Evolutionary conservation across 2,888 invertebrate genomes (phyloP), one percentile per base, ranked within the genome.

Genomic region (Drosophila antonietae): DNA sequence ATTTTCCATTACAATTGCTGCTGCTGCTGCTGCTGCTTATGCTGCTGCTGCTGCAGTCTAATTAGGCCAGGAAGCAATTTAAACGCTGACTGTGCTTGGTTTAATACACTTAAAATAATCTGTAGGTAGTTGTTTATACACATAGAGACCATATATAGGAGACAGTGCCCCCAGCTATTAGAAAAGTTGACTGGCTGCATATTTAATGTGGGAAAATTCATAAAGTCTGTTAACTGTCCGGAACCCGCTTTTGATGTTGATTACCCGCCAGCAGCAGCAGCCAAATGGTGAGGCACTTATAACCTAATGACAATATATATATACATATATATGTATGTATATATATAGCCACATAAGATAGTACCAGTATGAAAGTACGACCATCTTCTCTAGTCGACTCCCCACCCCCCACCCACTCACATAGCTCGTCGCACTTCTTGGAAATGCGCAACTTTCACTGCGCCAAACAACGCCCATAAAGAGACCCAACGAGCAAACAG

Each of bases 21-120:
- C 28, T 43, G 49, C 10, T 53, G 55, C 28, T n/a, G 31, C 20
- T 53, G 55, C 20, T 39, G 51, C n/a, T n/a, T n/a, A n/a, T n/a
- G n/a, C n/a, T n/a, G n/a, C 14, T 49, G 56, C 18, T 44, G 52
- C 14, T 62, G 69, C 55, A 53, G 41, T 70, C 68, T 80, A 86
- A 86, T 84, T 86, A 80, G 84, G 84, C 81, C 87, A 83, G 84
- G 83, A 83, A 84, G 74, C 80, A 78, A 84, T 77, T 83, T 81
- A 75, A 80, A 73, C 77, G n/a, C 55, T 61, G 68, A 57, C 67
- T 66, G 78, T 67, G 52, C 78, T 65, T 73, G 67, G 63, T 47
- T 65, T 46, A 67, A 56, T 78, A 72, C 78, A 59, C 67, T 65
- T 57, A 46, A 63, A 55, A 63, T 64, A 61, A 60, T 64, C 65